A percentile compares a stretch with the other conserved stretches of the same genome.
These are phyloP conservation scores for Dolichopus griseipennis DNA, from an alignment of 2,888 invertebrate species.

Conservation along the genomic window DNA sequence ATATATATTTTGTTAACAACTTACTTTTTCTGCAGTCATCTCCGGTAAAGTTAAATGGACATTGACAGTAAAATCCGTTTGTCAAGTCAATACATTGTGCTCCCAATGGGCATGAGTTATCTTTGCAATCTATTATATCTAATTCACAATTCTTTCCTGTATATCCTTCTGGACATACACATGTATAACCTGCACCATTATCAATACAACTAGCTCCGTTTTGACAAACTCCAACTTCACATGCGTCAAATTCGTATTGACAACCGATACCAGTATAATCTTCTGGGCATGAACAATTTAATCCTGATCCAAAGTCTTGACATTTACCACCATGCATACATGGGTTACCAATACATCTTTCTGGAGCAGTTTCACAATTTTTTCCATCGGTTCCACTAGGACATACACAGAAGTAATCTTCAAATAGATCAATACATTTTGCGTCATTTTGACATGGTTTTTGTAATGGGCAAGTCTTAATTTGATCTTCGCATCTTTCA, in stretches of 20 bases:
- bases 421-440: slow-evolving; percentile 81
- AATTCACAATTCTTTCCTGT: slow-evolving; percentile 80
- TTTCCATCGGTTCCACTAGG: slow-evolving; percentile 94
- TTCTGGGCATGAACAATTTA: slow-evolving; percentile 85
- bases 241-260: slow-evolving; percentile 89
- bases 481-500: slow-evolving; percentile 72
- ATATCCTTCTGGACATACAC: slow-evolving; percentile 73
- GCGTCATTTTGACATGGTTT: slow-evolving; percentile 90
- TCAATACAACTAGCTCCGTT: slow-evolving; percentile 90
- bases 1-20: slow-evolving; percentile 26
- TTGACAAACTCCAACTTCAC: slow-evolving; percentile 79
- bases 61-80: slow-evolving; percentile 88
- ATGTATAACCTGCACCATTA: slow-evolving; percentile 74
- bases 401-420: slow-evolving; percentile 54
- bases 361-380: slow-evolving; percentile 93
- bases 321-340: slow-evolving; percentile 96
- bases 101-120: slow-evolving; percentile 88
- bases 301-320: slow-evolving; percentile 88
- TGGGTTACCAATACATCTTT: slow-evolving; percentile 58
- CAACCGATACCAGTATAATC: slow-evolving; percentile 84
- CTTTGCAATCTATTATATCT: slow-evolving; percentile 84
- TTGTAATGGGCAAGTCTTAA: slow-evolving; percentile 70
- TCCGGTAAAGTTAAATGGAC: slow-evolving; percentile 93
- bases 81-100: slow-evolving; percentile 87
- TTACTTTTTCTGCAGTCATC: slow-evolving; percentile 92